Base-by-base conservation (phyloP, 2,113 vertebrate species). In the Pyrgilauda ruficollis region DNA sequence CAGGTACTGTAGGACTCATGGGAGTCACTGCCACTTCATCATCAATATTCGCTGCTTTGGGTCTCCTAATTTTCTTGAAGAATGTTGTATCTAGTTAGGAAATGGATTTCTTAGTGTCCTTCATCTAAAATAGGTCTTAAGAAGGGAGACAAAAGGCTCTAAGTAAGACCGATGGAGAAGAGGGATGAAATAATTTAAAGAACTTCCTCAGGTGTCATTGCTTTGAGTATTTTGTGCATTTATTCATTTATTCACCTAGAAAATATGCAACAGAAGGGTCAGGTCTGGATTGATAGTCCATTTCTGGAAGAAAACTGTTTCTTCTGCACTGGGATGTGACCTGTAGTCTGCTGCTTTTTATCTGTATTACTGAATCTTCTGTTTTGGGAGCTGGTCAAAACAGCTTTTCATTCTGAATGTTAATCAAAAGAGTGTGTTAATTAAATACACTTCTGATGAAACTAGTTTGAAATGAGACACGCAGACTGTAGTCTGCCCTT, bases 401-500 rank as follows among this genome's bases (percentile, higher is more conserved):
- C 88, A 95, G 68, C 49, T 88, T 94, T 90, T 93, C 37, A 35
- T 78, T 89, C 62, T 89, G 73, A 95, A 81, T 92, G 31, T 13
- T 94, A 81, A 92, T 92, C 83, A 89, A 84, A 93, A 90, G 63
- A 44, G n/a, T 90, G 69, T 1, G 2, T 95, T 90, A 92, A 95
- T 96, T 96, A 87, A 92, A 93, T 75, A 49, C 58, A 92, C 20
- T 89, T 91, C 80, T 68, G 73, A 86, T 93, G 68, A 96, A 95
- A 72, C 41, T 84, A 78, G 49, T 86, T 92, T 81, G 80, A 78
- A 88, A 92, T 61, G 69, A 89, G 75, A 58, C 72, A 90, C 4
- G 2, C 35, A 72, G 46, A 43, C 69, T 33, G 44, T 61, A 89
- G 61, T 46, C 66, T 92, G 49, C 18, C n/a, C 64, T 82, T 94